Evolutionary conservation across 2,113 vertebrate species (phyloP), one percentile per base, ranked within the genome.

Genomic region (Perccottus glenii): DNA sequence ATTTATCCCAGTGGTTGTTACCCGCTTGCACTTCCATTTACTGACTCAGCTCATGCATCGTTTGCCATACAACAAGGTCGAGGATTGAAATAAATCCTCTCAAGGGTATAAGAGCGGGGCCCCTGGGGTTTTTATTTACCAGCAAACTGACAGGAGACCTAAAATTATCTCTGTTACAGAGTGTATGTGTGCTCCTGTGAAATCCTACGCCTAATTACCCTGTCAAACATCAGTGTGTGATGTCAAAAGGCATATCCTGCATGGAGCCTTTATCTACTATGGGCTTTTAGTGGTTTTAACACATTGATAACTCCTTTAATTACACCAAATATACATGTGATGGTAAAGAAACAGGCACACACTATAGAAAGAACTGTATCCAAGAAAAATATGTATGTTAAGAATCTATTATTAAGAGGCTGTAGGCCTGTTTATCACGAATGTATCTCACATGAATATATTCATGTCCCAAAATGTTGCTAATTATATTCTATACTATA

Each of bases 121-220:
- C 77, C 65, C 3, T 11, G 8, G 66, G 53, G 62, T 78, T 84
- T 84, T 78, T n/a, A 87, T 90, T 85, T 82, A 87, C 84, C 73
- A 65, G 38, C 60, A 64, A 77, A 75, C 67, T 77, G 78, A 84
- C 82, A 70, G 80, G 74, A 47, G 55, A 27, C 60, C 84, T 91
- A 87, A 90, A 89, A 85, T 78, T 84, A 89, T 78, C 76, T 36
- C 56, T 68, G 85, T 89, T 89, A 42, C 76, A 81, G 57, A 64
- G 45, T 69, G 58, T 52, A 44, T 84, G 58, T 61, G 58, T 77
- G 68, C 63, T 73, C 70, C 53, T 59, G 67, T 86, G 86, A 87
- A 89, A 90, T 81, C 77, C 53, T 64, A 87, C 60, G 73, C 89
- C 83, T 83, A 75, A 87, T 87, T 77, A 85, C 80, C 38, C 62